Evolutionary conservation across 2,113 vertebrate genomes (phyloP), one percentile per base, ranked within the genome.

Genomic region (Cyanoliseus patagonus): DNA sequence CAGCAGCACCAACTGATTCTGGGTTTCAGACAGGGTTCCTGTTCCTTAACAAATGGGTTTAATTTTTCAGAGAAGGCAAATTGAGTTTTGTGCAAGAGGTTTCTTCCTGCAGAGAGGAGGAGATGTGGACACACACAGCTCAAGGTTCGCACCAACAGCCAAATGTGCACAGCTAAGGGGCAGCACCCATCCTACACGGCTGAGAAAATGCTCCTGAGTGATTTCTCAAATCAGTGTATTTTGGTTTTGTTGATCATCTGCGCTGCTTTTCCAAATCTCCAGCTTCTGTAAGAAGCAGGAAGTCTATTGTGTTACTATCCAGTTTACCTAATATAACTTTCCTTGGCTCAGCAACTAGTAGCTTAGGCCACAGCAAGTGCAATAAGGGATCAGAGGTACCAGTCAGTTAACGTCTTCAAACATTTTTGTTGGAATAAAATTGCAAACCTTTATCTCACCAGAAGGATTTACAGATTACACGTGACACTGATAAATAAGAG

Each of bases 381-480:
- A 69, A 2, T 17, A 64, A 11, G 12, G 64, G 47, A 94, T 79
- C 41, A 64, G 83, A 85, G 62, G 74, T 62, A 93, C 33, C 83
- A 86, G 73, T 22, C 86, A 72, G 49, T 83, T 80, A 46, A 88
- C 66, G 20, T 41, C 74, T 85, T 46, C 52, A 85, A 80, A 80
- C 35, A 55, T 70, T 96, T 94, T 85, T 94, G 30, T 67, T 93
- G 76, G 30, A 93, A 55, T 51, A 74, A 76, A 92, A 87, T 37
- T 88, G 42, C 67, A 93, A 93, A 67, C 47, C 41, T 91, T 80
- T 86, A 53, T 87, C 69, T 93, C 81, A 76, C 74, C 86, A 35
- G 74, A 94, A 83, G 86, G 88, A 88, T 96, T 92, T 83, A 86
- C 55, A 94, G 83, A 95, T 95, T 89, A 85, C 70, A 86, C 42